These are phyloP conservation scores for Calypte anna DNA, from an alignment of 2,113 vertebrate species.

Conservation along the genomic window DNA sequence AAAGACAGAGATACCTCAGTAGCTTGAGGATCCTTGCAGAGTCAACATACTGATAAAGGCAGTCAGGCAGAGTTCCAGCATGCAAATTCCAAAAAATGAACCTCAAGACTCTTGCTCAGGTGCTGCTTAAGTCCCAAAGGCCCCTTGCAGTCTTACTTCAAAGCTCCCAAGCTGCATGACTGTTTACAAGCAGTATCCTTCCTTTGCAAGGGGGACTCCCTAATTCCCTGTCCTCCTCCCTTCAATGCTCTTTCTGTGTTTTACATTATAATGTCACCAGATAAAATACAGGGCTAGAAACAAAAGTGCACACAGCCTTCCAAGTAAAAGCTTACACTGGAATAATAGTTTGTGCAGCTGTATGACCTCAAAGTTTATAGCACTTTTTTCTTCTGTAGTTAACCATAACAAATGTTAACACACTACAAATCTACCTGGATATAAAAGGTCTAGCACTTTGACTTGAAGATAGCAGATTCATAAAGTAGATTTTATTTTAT, in stretches of 20 bases:
- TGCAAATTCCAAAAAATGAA: neutral
- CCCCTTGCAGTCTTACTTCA: neutral
- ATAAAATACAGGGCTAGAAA: neutral
- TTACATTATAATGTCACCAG: neutral
- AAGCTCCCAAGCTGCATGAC: neutral
- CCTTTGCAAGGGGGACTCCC: neutral
- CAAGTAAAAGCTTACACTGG: neutral
- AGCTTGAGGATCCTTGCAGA: neutral
- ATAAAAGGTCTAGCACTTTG: neutral
- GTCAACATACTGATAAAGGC: neutral
- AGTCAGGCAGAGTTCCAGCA: neutral
- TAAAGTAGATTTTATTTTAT: neutral
- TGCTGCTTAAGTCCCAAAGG: neutral
- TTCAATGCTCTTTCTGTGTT: neutral
- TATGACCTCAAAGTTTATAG: neutral
- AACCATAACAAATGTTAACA: neutral
- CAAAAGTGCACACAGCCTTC: neutral
- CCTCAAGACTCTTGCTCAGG: neutral
- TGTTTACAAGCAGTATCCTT: neutral
- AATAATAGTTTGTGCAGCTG: neutral
- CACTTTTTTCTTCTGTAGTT: neutral
- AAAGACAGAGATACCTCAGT: neutral
- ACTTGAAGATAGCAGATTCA: neutral
- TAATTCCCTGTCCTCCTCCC: neutral
- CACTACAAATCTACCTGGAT: neutral